Evolutionary conservation across 2,797 vertebrate genomes (phyloP).

Genomic region (Pangasius sanitwongsei): DNA sequence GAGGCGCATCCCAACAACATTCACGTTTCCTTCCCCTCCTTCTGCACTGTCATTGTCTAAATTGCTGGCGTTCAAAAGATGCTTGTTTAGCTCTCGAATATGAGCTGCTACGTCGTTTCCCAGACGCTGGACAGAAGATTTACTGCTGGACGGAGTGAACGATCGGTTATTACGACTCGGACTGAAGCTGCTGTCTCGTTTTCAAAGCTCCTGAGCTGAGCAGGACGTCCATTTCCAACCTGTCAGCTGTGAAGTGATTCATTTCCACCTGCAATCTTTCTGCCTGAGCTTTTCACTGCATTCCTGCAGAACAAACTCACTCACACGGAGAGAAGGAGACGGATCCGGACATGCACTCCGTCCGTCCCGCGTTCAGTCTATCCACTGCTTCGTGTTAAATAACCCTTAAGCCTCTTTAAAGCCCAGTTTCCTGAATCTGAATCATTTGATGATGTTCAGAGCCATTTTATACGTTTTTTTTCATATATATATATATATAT

Average conservation of each 20-base stretch:
- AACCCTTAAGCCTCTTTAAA: neutral
- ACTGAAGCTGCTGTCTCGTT: neutral
- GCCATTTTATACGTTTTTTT: neutral
- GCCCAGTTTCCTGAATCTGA: too few relatives aligned
- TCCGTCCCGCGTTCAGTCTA: neutral
- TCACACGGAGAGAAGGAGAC: neutral
- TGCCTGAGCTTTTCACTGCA: constrained; percentile 14
- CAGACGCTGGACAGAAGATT: neutral
- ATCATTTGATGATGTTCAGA: neutral
- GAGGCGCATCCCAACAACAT: neutral
- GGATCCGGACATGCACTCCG: neutral
- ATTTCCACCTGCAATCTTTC: constrained; percentile 25
- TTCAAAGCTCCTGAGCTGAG: neutral
- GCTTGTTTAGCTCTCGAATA: neutral
- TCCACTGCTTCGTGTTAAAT: neutral
- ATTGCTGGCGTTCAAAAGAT: neutral
- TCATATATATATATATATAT: too few relatives aligned
- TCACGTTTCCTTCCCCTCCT: neutral
- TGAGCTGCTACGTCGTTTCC: neutral
- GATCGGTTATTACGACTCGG: neutral
- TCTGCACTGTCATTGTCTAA: constrained; percentile 10
- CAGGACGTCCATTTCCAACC: constrained; percentile 9
- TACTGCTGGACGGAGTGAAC: neutral
- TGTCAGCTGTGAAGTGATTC: constrained; percentile 26
- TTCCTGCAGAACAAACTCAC: neutral